phyloP scores from a whole-genome alignment of 2,888 invertebrate species.

The Volucella inanis region DNA sequence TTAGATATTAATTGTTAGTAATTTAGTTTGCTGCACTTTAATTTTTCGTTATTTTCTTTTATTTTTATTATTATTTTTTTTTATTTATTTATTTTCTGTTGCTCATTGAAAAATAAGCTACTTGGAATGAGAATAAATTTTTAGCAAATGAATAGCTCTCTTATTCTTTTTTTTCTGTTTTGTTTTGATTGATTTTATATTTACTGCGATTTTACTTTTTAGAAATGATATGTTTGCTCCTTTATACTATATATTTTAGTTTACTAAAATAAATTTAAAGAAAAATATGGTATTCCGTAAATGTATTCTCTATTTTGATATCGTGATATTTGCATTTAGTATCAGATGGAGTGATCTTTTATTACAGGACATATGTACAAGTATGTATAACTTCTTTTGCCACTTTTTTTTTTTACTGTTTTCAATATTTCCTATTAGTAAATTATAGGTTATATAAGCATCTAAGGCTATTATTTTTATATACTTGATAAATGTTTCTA shows the following conservation, averaged over 20 bases:
- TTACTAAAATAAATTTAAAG: slow-evolving; percentile 62
- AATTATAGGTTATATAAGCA: too few species aligned
- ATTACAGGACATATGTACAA: too few species aligned
- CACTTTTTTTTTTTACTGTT: too few species aligned
- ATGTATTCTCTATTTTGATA: too few species aligned
- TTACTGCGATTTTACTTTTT: slow-evolving; percentile 47
- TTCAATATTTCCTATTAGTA: too few species aligned
- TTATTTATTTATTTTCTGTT: slow-evolving; percentile 17
- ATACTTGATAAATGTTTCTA: too few species aligned
- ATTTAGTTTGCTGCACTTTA: slow-evolving; percentile 27
- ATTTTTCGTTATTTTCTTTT: slow-evolving; percentile 2
- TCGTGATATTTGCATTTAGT: too few species aligned
- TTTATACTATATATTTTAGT: slow-evolving; percentile 46
- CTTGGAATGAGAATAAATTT: slow-evolving; percentile 49
- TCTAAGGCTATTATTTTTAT: too few species aligned
- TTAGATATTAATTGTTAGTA: slow-evolving; percentile 28
- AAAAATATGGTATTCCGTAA: neutral
- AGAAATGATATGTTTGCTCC: slow-evolving; percentile 28
- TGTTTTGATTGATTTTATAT: slow-evolving; percentile 39
- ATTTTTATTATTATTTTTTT: too few species aligned
- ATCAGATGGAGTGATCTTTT: too few species aligned
- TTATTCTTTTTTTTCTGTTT: slow-evolving; percentile 30
- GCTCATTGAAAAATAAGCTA: slow-evolving; percentile 26
- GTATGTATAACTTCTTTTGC: too few species aligned
- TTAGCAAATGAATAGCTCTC: slow-evolving; percentile 53